Conservation (phyloP, 2,113 vertebrate species). For the Fregetta grallaria region DNA sequence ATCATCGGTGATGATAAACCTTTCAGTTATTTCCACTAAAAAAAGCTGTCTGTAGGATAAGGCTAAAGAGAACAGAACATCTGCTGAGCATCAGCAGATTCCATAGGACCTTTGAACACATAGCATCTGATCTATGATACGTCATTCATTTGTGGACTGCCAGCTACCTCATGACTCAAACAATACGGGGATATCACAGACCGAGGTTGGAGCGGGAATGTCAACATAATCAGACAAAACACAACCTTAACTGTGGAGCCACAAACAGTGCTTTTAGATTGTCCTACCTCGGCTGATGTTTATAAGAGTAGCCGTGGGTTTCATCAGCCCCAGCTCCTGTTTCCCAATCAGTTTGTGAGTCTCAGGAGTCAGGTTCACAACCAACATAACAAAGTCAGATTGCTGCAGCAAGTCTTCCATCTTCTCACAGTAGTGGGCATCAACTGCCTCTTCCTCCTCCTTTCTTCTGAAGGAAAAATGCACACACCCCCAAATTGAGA, state of each 20-base stretch:
- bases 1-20: background rate
- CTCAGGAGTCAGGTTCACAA: constrained; percentile 70
- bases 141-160: background rate
- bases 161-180: background rate
- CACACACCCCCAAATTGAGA: rapidly evolving
- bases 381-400: constrained; percentile 81
- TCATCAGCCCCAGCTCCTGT: constrained; percentile 78
- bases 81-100: background rate
- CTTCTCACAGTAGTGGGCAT: constrained; percentile 73
- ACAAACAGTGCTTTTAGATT: background rate
- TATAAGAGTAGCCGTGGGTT: constrained; percentile 74
- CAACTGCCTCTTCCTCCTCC: constrained; percentile 76
- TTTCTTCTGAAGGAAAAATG: constrained; percentile 53
- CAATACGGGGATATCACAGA: background rate
- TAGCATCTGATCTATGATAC: background rate
- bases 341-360: constrained; percentile 74
- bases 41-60: background rate
- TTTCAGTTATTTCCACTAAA: background rate
- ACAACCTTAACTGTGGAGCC: background rate
- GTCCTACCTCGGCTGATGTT: constrained; percentile 80
- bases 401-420: constrained; percentile 75
- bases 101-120: background rate
- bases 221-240: background rate
- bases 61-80: background rate
- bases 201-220: background rate